These are phyloP conservation scores for Poecilia latipinna DNA, from an alignment of 2,113 vertebrate species.

Conservation along the genomic window DNA sequence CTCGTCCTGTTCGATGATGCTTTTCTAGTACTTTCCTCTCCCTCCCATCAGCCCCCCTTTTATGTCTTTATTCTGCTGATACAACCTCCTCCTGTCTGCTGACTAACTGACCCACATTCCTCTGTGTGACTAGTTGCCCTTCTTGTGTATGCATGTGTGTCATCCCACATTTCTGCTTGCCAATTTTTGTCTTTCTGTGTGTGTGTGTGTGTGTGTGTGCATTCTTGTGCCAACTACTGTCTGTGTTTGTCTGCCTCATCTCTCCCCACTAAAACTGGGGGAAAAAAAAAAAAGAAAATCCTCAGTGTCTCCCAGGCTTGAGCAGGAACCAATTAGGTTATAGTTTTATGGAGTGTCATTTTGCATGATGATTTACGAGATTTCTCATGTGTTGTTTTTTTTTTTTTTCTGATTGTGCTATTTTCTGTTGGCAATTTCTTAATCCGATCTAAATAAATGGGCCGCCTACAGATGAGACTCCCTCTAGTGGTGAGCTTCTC, in stretches of 20 bases:
- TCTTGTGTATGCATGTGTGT: slow-evolving; percentile 14
- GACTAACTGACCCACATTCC: slow-evolving; percentile 79
- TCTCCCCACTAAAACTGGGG: neutral
- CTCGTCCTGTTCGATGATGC: slow-evolving; percentile 61
- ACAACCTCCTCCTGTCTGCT: slow-evolving; percentile 72
- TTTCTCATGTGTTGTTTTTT: slow-evolving; percentile 20
- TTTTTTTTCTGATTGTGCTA: slow-evolving; percentile 28
- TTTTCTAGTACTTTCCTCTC: slow-evolving; percentile 54
- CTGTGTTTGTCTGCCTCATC: slow-evolving; percentile 17
- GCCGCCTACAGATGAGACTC: slow-evolving; percentile 27
- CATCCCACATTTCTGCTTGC: slow-evolving; percentile 39
- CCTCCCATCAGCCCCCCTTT: slow-evolving; percentile 41
- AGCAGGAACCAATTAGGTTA: slow-evolving; percentile 57
- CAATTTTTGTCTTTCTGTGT: slow-evolving; percentile 17
- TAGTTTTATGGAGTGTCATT: slow-evolving; percentile 44
- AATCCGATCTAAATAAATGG: slow-evolving; percentile 25
- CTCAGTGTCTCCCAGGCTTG: slow-evolving; percentile 40
- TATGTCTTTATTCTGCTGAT: slow-evolving; percentile 71
- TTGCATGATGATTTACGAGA: slow-evolving; percentile 47
- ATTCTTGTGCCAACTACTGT: slow-evolving; percentile 22
- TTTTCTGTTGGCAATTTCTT: slow-evolving; percentile 20
- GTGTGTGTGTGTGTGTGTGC: slow-evolving; percentile 8
- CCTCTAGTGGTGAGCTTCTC: slow-evolving; percentile 65
- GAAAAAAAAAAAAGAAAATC: neutral
- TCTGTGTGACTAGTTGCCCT: slow-evolving; percentile 60